Evolutionary conservation across 1,140 invertebrate species (phyloP).

Genomic region (Saccostrea glomerata): DNA sequence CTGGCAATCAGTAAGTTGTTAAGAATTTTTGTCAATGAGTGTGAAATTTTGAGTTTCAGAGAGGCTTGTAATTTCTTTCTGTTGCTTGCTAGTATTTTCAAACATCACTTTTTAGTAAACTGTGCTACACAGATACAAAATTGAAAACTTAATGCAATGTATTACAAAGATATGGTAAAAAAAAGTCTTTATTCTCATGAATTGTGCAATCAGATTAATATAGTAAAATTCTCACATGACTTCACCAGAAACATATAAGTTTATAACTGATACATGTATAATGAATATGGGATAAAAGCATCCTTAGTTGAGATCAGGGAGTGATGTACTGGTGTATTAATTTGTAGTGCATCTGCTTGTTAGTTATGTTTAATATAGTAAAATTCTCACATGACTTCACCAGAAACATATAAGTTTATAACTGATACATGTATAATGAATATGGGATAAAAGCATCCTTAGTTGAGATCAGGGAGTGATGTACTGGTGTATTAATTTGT

Average conservation of each 20-base stretch:
- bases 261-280: neutral
- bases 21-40: neutral
- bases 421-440: neutral
- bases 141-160: too few species aligned
- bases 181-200: too few species aligned
- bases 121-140: too few species aligned
- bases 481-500: neutral
- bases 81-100: too few species aligned
- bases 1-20: conserved; percentile 90
- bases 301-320: neutral
- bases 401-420: neutral
- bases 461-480: neutral
- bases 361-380: neutral
- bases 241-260: neutral
- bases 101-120: too few species aligned
- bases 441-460: neutral
- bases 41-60: neutral
- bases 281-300: neutral
- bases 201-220: neutral
- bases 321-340: neutral
- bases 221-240: neutral
- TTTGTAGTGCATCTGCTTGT: neutral
- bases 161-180: too few species aligned
- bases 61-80: neutral
- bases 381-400: neutral